Evolutionary conservation across 2,888 invertebrate species (phyloP).

Genomic region (Euphydryas editha): DNA sequence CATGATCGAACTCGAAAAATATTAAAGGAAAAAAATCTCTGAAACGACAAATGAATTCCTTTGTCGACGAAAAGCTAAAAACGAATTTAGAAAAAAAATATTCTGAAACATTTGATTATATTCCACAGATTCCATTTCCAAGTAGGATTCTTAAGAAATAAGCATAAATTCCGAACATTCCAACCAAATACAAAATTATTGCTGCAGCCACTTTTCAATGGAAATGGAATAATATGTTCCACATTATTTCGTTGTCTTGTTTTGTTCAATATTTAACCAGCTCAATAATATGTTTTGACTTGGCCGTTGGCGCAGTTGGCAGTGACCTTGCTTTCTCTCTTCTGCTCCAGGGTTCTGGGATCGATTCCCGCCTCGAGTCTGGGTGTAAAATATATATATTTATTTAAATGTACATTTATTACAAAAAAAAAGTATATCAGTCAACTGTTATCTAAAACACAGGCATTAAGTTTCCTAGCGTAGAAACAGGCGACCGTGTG

Average conservation of each 20-base stretch:
- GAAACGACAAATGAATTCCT: constrained; percentile 1
- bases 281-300: neutral
- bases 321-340: too few species aligned
- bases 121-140: neutral
- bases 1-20: neutral
- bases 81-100: neutral
- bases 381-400: too few species aligned
- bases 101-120: constrained; percentile 1
- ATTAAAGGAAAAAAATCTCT: neutral
- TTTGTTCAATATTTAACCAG: neutral
- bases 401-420: too few species aligned
- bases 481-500: too few species aligned
- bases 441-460: too few species aligned
- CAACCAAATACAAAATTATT: constrained; percentile 2
- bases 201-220: constrained; percentile 1
- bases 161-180: constrained; percentile 5
- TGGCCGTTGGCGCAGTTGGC: too few species aligned
- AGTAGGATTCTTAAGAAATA: constrained; percentile 5
- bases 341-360: too few species aligned
- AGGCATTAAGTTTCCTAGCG: too few species aligned
- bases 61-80: neutral
- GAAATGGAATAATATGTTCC: neutral
- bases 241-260: neutral
- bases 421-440: too few species aligned
- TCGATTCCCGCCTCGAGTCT: too few species aligned